These are phyloP conservation scores for Pipa parva DNA, from an alignment of 2,113 vertebrate genomes.

Conservation along the genomic window DNA sequence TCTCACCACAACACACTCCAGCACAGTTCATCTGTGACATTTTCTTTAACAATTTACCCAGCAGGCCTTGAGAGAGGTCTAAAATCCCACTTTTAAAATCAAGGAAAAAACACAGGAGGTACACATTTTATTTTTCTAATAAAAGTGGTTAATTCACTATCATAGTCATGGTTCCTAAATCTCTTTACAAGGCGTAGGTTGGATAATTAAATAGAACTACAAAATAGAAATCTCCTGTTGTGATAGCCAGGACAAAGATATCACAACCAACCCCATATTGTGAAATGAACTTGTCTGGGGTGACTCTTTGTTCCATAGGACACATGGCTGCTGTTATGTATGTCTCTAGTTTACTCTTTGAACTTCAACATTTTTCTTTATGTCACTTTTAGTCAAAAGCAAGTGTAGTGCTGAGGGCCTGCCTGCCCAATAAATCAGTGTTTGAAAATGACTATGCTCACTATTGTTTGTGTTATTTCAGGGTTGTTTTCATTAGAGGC, in stretches of 20 bases:
- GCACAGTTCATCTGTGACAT: no score
- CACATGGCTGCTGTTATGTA: slow-evolving; percentile 53
- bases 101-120: background rate
- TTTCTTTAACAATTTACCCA: no score
- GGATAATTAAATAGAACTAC: no score
- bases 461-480: background rate
- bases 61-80: no score
- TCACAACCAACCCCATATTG: slow-evolving; percentile 59
- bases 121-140: background rate
- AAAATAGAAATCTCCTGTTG: background rate
- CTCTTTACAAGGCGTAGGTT: no score
- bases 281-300: slow-evolving; percentile 45
- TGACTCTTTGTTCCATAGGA: slow-evolving; percentile 52
- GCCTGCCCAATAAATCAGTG: slow-evolving; percentile 40
- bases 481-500: no score
- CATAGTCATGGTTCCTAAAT: background rate
- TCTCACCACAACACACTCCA: no score
- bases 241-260: background rate
- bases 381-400: slow-evolving; percentile 38
- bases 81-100: no score
- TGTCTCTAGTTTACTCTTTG: slow-evolving; percentile 54
- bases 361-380: slow-evolving; percentile 54
- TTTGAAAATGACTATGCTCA: slow-evolving; percentile 39
- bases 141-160: background rate
- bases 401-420: slow-evolving; percentile 39